These are phyloP conservation scores for Agapetus fuscipes DNA, from an alignment of 2,888 invertebrate species.

Conservation along the genomic window DNA sequence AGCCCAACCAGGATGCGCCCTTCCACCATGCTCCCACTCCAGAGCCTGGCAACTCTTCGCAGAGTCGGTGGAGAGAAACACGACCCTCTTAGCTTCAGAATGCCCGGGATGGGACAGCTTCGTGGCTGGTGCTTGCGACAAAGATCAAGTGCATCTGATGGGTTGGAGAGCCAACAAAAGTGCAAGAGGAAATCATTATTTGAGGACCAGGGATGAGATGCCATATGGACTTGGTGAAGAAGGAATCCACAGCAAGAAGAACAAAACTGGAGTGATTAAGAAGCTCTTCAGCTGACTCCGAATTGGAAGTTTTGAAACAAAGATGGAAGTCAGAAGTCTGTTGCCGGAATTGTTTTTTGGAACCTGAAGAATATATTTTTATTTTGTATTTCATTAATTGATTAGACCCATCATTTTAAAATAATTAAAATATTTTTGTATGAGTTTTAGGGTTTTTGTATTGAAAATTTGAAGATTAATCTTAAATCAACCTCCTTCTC, in stretches of 20 bases:
- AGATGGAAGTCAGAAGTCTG: background rate
- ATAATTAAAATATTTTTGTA: too few relatives aligned
- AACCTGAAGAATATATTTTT: too few relatives aligned
- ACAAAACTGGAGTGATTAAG: background rate
- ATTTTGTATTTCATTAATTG: too few relatives aligned
- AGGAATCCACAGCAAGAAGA: conserved; percentile 22
- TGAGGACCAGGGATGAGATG: conserved; percentile 27
- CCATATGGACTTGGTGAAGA: conserved; percentile 28
- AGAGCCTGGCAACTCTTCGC: conserved; percentile 31
- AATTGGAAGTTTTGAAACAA: too few relatives aligned
- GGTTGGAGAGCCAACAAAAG: conserved; percentile 27
- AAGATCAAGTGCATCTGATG: conserved; percentile 26
- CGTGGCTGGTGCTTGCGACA: conserved; percentile 16
- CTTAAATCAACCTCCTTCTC: too few relatives aligned
- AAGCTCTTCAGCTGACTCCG: too few relatives aligned
- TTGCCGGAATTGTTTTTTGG: too few relatives aligned
- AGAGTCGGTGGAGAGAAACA: conserved; percentile 27
- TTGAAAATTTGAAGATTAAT: too few relatives aligned
- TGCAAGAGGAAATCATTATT: conserved; percentile 29
- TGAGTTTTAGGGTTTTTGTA: too few relatives aligned
- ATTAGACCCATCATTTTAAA: too few relatives aligned
- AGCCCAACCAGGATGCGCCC: conserved; percentile 34
- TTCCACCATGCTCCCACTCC: conserved; percentile 36
- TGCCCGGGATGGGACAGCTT: conserved; percentile 30
- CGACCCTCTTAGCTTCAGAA: conserved; percentile 27